phyloP scores from a whole-genome alignment of 1,140 invertebrate species.

The Laupala kohalensis region DNA sequence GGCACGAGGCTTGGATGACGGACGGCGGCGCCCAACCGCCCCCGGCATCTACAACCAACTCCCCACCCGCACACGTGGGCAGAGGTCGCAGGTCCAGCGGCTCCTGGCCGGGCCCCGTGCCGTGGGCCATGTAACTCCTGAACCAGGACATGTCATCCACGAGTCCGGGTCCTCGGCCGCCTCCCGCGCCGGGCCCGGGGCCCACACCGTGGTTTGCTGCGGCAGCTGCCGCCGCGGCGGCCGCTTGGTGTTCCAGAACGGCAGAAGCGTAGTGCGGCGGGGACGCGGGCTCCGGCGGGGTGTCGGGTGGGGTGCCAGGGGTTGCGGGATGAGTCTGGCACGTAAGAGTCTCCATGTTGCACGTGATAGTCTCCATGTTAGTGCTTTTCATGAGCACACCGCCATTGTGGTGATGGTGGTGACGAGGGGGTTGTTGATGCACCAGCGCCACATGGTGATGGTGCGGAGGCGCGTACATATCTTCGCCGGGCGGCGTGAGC shows the following conservation, averaged over 20 bases:
- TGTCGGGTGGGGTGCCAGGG: constrained; percentile 60
- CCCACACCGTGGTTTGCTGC: constrained; percentile 13
- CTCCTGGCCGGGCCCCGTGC: constrained; percentile 30
- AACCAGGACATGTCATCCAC: constrained; percentile 60
- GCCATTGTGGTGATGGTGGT: constrained; percentile 4
- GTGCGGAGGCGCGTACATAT: constrained; percentile 7
- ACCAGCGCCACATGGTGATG: constrained; percentile 35
- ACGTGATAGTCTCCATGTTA: constrained; percentile 1
- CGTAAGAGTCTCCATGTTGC: constrained; percentile 4
- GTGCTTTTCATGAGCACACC: constrained; percentile 12
- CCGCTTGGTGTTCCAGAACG: constrained; percentile 20
- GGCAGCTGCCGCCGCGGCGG: constrained; percentile 14
- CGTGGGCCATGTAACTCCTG: constrained; percentile 46
- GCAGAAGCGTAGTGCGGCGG: constrained; percentile 29
- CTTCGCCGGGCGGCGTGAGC: constrained; percentile 17
- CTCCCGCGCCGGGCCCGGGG: constrained; percentile 23
- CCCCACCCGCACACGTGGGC: constrained; percentile 16
- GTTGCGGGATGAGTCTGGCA: constrained; percentile 5
- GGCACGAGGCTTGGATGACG: neutral
- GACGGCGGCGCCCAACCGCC: neutral
- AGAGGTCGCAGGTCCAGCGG: constrained; percentile 63
- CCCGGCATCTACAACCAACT: too few species aligned
- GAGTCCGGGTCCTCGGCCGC: constrained; percentile 30
- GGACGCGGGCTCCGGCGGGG: constrained; percentile 50
- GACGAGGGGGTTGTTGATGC: neutral